Evolutionary conservation across 2,888 invertebrate genomes (phyloP).

Genomic region (Hetaerina titia): DNA sequence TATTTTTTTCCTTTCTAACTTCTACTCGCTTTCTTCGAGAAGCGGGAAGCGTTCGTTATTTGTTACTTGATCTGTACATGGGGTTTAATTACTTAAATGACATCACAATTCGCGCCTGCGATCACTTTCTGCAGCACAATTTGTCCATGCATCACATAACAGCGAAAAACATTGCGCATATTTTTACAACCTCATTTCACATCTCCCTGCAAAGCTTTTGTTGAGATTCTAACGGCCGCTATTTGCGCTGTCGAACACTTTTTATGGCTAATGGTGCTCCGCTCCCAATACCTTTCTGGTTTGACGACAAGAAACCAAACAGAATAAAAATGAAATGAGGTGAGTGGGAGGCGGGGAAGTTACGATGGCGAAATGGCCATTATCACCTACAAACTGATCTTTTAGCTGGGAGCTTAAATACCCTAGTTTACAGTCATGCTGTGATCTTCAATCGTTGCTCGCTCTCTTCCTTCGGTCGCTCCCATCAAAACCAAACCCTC

Average conservation of each 20-base stretch:
- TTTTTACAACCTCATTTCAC: not conserved
- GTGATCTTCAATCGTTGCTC: not conserved
- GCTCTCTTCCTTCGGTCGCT: not conserved
- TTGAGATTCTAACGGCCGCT: not conserved
- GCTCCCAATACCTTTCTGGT: not conserved
- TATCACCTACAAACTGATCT: not conserved
- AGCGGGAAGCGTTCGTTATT: too few relatives aligned
- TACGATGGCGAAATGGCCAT: not conserved
- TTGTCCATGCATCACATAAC: not conserved
- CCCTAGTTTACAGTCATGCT: not conserved
- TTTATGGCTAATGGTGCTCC: not conserved
- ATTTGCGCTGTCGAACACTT: not conserved
- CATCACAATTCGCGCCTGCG: not conserved
- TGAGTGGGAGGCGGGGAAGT: not conserved
- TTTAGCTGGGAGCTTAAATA: not conserved
- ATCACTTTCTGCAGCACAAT: not conserved
- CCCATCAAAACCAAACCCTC: too few relatives aligned
- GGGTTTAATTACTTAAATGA: not conserved
- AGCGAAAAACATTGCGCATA: not conserved
- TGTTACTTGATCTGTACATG: not conserved
- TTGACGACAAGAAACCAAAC: not conserved
- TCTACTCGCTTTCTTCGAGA: too few relatives aligned
- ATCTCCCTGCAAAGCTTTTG: not conserved
- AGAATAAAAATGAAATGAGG: not conserved
- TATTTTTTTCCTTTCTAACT: too few relatives aligned